Evolutionary conservation across 1,140 invertebrate species (phyloP).

Genomic region (Pectinophora gossypiella): DNA sequence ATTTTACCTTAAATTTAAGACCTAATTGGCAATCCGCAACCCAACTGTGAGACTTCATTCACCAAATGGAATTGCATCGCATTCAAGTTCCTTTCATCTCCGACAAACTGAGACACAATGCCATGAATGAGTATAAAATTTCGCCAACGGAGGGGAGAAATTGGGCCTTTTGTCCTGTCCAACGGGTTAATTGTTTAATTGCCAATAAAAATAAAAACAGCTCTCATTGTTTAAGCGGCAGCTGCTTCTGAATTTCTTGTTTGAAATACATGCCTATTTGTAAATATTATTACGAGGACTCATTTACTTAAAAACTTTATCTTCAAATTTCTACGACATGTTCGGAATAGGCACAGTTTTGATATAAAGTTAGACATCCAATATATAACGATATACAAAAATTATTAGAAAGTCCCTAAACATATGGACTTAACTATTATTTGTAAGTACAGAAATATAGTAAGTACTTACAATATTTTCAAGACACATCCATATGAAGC

Average conservation of each 20-base stretch:
- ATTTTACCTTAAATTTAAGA: conserved; percentile 16
- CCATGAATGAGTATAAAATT: conserved; percentile 67
- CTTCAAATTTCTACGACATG: no score
- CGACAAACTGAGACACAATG: conserved; percentile 30
- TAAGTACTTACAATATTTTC: no score
- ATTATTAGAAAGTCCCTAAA: no score
- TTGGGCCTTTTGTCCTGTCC: conserved; percentile 46
- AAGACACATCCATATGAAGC: no score
- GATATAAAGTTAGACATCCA: no score
- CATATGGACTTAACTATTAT: no score
- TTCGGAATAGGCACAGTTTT: no score
- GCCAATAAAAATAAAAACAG: conserved; percentile 69
- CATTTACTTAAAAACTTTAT: no score
- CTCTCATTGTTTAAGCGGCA: conserved; percentile 43
- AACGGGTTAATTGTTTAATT: conserved; percentile 73
- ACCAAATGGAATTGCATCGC: conserved; percentile 21
- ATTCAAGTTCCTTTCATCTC: conserved; percentile 43
- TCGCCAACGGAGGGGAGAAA: conserved; percentile 49
- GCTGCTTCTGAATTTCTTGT: conserved; percentile 38
- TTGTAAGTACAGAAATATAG: no score
- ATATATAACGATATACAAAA: no score
- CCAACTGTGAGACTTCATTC: conserved; percentile 33
- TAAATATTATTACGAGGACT: no score
- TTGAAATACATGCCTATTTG: no score
- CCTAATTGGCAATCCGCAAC: conserved; percentile 26